A percentile compares a stretch with the other conserved stretches of the same genome.
Evolutionary conservation across 1,140 invertebrate species (phyloP).

Genomic region (Eupristina koningsbergeri): DNA sequence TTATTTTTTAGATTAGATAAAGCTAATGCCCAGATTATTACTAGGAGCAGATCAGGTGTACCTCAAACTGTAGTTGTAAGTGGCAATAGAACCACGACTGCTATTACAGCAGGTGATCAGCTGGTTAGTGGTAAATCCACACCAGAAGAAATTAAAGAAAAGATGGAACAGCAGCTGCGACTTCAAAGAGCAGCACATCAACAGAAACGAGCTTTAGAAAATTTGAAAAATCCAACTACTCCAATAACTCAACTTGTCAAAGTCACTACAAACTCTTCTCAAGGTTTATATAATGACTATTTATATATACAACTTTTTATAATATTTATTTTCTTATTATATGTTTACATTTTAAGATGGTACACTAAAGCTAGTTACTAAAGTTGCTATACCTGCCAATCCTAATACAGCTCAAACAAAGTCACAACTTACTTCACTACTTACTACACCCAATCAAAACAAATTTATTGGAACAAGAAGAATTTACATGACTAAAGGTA

Average conservation of each 20-base stretch:
- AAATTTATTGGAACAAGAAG: constrained; percentile 81
- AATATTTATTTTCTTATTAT: constrained; percentile 27
- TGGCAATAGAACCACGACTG: constrained; percentile 56
- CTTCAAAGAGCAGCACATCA: constrained; percentile 89
- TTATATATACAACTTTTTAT: constrained; percentile 29
- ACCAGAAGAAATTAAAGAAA: constrained; percentile 89
- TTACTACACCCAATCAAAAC: constrained; percentile 77
- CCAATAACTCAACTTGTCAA: constrained; percentile 73
- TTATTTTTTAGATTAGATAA: constrained; percentile 76
- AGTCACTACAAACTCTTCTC: constrained; percentile 73
- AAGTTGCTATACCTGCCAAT: constrained; percentile 76
- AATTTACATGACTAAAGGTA: constrained; percentile 86
- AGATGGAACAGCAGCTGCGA: constrained; percentile 91
- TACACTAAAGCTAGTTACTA: constrained; percentile 77
- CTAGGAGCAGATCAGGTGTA: constrained; percentile 81
- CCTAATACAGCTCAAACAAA: constrained; percentile 76
- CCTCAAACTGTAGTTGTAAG: constrained; percentile 70
- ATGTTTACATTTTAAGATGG: constrained; percentile 69
- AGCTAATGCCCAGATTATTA: constrained; percentile 80
- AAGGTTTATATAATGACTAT: constrained; percentile 62
- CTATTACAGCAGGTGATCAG: constrained; percentile 62
- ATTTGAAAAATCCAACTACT: constrained; percentile 71
- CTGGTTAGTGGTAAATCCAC: constrained; percentile 76
- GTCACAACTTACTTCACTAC: constrained; percentile 79
- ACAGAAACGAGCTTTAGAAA: constrained; percentile 83